A percentile compares a stretch with the other conserved stretches of the same genome.
Evolutionary conservation across 2,113 vertebrate species (phyloP).

Genomic region (Noctilio leporinus): DNA sequence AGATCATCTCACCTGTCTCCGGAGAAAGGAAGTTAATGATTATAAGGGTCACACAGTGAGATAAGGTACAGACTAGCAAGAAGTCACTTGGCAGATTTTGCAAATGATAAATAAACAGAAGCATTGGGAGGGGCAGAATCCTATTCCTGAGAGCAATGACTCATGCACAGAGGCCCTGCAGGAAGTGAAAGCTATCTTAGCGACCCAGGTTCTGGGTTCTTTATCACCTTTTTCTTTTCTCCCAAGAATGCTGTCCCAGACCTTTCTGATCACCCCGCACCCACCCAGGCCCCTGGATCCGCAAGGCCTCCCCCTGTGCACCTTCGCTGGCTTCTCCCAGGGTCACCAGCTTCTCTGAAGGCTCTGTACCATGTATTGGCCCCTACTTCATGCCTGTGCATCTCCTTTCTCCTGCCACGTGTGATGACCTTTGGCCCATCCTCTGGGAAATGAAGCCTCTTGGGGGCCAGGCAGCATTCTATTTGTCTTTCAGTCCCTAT

Average conservation of each 20-base stretch:
- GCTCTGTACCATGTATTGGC: not conserved
- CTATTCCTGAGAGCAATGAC: not conserved
- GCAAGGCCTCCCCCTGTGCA: not conserved
- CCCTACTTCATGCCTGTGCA: not conserved
- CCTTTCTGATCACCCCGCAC: not conserved
- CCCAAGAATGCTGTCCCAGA: not conserved
- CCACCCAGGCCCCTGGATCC: not conserved
- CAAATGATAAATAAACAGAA: not conserved
- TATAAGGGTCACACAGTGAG: not conserved
- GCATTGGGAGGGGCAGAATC: not conserved
- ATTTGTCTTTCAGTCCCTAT: not conserved
- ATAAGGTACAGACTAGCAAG: not conserved
- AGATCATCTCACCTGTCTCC: not conserved
- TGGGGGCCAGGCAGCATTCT: not conserved
- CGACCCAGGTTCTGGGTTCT: not conserved
- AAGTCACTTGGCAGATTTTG: not conserved
- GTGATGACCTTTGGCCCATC: not conserved
- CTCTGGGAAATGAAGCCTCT: not conserved
- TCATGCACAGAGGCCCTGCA: not conserved
- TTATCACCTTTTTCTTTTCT: not conserved
- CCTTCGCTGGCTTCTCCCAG: not conserved
- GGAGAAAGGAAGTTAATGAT: slow-evolving; percentile 11
- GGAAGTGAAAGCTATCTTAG: not conserved
- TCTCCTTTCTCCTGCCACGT: not conserved
- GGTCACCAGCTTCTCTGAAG: not conserved